phyloP scores from a whole-genome alignment of 2,113 vertebrate genomes.

The Rousettus leschenaultii region DNA sequence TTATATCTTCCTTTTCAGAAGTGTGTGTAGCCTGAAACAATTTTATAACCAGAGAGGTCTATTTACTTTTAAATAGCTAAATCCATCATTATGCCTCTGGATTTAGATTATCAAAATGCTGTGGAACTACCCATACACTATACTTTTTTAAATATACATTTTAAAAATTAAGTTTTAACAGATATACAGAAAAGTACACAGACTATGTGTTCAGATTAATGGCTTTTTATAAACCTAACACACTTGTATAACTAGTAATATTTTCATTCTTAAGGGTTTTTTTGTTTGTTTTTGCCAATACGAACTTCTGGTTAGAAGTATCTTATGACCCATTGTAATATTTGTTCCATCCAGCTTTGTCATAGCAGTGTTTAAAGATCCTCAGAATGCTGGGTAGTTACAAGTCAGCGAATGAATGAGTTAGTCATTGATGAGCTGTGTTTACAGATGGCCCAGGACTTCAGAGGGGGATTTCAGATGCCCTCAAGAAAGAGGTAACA shows the following conservation, averaged over 20 bases:
- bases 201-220: background rate
- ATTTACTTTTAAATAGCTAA: background rate
- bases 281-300: constrained; percentile 1
- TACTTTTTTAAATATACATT: background rate
- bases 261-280: background rate
- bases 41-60: background rate
- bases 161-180: background rate
- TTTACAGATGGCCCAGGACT: background rate
- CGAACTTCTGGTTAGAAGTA: background rate
- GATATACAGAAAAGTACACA: background rate
- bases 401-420: background rate
- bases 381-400: background rate
- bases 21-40: background rate
- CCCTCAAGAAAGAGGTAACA: background rate
- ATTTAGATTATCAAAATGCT: background rate
- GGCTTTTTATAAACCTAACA: background rate
- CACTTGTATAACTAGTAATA: background rate
- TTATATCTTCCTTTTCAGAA: background rate
- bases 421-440: background rate
- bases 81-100: background rate
- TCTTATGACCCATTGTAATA: background rate
- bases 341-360: background rate
- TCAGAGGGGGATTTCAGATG: background rate
- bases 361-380: background rate
- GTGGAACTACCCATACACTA: background rate